Evolutionary conservation across 2,797 vertebrate genomes (phyloP), one percentile per base, ranked within the genome.

Genomic region (Argya squamiceps): DNA sequence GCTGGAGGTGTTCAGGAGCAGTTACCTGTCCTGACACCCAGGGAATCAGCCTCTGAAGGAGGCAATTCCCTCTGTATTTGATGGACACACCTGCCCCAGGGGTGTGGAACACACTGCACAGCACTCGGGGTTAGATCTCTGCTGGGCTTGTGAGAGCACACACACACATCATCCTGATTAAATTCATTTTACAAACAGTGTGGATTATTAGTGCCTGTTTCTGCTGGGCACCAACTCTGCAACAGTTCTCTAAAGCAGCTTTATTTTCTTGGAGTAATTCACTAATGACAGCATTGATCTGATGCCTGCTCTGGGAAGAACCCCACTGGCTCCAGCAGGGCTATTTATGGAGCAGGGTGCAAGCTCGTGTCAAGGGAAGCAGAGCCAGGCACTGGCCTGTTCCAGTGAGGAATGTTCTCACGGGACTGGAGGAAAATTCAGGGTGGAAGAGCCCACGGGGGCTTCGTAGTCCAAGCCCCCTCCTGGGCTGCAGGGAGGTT

Each of bases 401-500:
- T 43, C 32, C 32, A 10, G 10, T 13, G n/a, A 89, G 67, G 27
- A 69, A 43, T 26, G 68, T 89, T 65, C 34, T 62, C 18, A 4
- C 3, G 12, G 80, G 43, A 46, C 34, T 53, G 52, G 21, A 56
- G 69, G 39, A 36, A 8, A 23, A 55, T 24, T 39, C 5, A 17
- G 65, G 24, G 13, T 34, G 56, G 74, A 55, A 39, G 24, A 77
- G 53, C 47, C 30, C 2, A 1, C 2, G 3, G 24, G 12, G 23
- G 15, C 15, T 59, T 30, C 0, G 0, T 7, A 47, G 53, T 30
- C 19, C 71, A 47, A 6, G n/a, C 39, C 37, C 34, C 34, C 13
- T 41, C 46, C 52, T 41, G 12, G 56, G 69, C 44, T 11, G 4
- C 22, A 11, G 15, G 39, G 76, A 86, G 58, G 43, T 23, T 22